Evolutionary conservation across 2,888 invertebrate genomes (phyloP).

Genomic region (Sminthurinus aureus): DNA sequence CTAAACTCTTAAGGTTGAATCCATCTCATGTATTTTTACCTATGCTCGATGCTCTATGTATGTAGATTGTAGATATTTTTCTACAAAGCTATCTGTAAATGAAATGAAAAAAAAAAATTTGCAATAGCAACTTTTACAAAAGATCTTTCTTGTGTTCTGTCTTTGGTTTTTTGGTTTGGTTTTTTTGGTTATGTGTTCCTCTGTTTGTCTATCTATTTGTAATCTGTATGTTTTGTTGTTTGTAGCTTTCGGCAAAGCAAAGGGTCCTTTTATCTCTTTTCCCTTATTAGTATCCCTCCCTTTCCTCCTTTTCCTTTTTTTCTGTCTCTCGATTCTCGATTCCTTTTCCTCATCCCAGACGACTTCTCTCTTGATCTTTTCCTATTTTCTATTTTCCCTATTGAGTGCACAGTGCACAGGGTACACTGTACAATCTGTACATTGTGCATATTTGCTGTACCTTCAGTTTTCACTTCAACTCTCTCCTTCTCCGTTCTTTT

Average conservation of each 20-base stretch:
- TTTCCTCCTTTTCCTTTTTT: not conserved
- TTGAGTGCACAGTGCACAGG: not conserved
- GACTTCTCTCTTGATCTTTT: not conserved
- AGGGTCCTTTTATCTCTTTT: slow-evolving; percentile 27
- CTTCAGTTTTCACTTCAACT: slow-evolving; percentile 19
- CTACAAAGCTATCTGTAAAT: not conserved
- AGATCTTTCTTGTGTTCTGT: not conserved
- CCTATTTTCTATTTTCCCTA: not conserved
- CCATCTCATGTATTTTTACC: not conserved
- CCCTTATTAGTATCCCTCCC: slow-evolving; percentile 25
- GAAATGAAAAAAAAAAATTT: not conserved
- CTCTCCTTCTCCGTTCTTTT: not conserved
- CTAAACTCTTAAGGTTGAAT: not conserved
- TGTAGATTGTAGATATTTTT: not conserved
- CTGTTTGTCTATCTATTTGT: not conserved
- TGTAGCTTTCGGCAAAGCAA: slow-evolving; percentile 32
- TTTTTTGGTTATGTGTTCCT: not conserved
- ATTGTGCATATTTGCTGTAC: not conserved
- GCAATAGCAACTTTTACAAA: not conserved
- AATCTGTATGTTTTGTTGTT: not conserved
- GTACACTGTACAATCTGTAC: too few relatives aligned
- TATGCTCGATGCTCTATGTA: not conserved
- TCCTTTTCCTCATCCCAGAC: not conserved
- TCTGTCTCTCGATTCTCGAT: not conserved
- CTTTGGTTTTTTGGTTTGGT: not conserved